These are phyloP conservation scores for Bimastos eiseni DNA, from an alignment of 2,888 invertebrate genomes.

Conservation along the genomic window DNA sequence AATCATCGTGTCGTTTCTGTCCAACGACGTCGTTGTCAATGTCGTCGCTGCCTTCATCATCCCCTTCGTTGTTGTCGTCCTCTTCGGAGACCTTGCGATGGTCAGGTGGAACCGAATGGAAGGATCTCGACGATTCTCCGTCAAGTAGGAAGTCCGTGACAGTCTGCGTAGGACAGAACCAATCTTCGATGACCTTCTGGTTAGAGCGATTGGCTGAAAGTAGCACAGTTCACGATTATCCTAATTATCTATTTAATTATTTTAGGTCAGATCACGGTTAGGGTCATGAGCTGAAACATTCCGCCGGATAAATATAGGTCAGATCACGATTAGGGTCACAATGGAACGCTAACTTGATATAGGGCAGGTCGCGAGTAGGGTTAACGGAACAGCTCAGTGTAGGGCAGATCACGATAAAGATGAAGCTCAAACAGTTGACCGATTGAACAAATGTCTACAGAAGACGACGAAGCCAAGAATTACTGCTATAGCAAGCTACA, in stretches of 20 bases:
- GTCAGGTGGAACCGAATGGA: background rate
- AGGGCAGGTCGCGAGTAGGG: background rate
- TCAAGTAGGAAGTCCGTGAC: background rate
- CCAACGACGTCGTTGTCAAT: background rate
- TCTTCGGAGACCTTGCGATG: background rate
- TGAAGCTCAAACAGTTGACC: background rate
- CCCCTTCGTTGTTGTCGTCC: background rate
- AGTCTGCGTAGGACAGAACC: background rate
- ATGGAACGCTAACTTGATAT: too few relatives aligned
- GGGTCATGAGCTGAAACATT: too few relatives aligned
- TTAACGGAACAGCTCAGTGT: background rate
- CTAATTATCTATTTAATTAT: too few relatives aligned
- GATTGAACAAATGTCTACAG: background rate
- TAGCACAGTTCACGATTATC: background rate
- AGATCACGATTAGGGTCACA: background rate
- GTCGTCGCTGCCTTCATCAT: background rate
- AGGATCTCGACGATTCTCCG: background rate
- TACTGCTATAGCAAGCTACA: too few relatives aligned
- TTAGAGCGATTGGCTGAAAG: conserved; percentile 14
- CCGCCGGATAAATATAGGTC: too few relatives aligned
- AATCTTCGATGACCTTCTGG: conserved; percentile 19
- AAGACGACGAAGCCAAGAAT: background rate
- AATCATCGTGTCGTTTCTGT: background rate
- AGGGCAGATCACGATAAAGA: background rate
- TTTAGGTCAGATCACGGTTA: background rate